phyloP scores from a whole-genome alignment of 2,797 vertebrate species.

The Orientallactaga sibirica region DNA sequence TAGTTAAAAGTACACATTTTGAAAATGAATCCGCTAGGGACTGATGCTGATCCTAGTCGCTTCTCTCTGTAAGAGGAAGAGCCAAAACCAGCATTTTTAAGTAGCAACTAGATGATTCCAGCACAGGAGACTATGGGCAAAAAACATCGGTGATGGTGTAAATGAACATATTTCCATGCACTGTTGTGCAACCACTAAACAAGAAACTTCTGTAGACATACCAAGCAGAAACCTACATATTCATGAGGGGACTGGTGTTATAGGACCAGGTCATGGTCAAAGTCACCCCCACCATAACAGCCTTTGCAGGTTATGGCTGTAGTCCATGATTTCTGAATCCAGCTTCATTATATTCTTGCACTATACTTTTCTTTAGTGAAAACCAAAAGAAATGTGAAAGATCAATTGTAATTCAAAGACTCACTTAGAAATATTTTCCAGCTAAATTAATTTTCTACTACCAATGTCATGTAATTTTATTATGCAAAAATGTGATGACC shows the following conservation, averaged over 20 bases:
- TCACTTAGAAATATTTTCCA: background rate
- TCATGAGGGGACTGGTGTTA: background rate
- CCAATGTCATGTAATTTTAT: background rate
- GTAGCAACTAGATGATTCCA: background rate
- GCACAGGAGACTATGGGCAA: background rate
- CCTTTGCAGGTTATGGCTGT: background rate
- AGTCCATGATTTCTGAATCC: background rate
- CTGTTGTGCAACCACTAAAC: background rate
- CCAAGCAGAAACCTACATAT: background rate
- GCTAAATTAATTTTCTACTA: conserved; percentile 21
- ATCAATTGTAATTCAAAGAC: background rate
- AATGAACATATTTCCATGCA: background rate
- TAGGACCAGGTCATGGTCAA: background rate
- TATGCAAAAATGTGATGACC: background rate
- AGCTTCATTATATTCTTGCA: background rate
- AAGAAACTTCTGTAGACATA: background rate
- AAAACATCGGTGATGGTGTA: background rate
- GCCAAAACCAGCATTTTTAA: background rate
- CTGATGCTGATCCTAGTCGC: background rate
- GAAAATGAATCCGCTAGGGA: background rate
- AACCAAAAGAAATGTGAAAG: background rate
- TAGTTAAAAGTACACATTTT: background rate
- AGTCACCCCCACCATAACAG: background rate
- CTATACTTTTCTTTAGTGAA: background rate
- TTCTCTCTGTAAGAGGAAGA: background rate